phyloP scores from a whole-genome alignment of 2,113 vertebrate genomes.

The Apteryx owenii region DNA sequence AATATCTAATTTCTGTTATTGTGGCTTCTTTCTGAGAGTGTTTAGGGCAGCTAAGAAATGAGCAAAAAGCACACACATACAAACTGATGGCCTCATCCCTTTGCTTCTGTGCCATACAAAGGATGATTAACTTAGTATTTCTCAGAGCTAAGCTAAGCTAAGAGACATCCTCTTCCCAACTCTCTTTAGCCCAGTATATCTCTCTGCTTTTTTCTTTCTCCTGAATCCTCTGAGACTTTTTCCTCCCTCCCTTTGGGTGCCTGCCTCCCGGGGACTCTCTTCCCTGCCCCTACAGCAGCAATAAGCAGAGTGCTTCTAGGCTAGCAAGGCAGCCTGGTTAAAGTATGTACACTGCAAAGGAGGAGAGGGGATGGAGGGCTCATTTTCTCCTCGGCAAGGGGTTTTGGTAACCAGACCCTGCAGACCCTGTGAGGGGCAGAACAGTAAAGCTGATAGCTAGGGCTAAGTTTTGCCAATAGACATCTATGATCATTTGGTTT shows the following conservation, averaged over 20 bases:
- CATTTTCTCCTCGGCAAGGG: no score
- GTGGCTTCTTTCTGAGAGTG: not conserved
- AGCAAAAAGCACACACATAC: not conserved
- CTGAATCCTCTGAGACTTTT: not conserved
- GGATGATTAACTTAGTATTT: not conserved
- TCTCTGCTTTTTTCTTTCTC: not conserved
- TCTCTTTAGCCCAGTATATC: not conserved
- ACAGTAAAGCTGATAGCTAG: not conserved
- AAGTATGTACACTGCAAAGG: not conserved
- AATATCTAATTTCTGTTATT: not conserved
- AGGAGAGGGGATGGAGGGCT: not conserved
- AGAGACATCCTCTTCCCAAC: not conserved
- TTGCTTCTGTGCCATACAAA: not conserved
- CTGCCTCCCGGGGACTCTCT: not conserved
- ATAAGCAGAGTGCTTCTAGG: not conserved
- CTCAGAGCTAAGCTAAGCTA: not conserved
- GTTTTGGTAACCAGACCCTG: not conserved
- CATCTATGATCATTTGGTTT: not conserved
- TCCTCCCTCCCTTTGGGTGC: not conserved
- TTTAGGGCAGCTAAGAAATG: not conserved
- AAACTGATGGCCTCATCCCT: not conserved
- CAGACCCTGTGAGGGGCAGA: not conserved
- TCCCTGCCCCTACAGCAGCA: no score
- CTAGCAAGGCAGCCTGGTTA: not conserved
- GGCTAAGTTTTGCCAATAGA: not conserved